Evolutionary conservation across 2,113 vertebrate genomes (phyloP).

Genomic region (Synodontis membranacea): DNA sequence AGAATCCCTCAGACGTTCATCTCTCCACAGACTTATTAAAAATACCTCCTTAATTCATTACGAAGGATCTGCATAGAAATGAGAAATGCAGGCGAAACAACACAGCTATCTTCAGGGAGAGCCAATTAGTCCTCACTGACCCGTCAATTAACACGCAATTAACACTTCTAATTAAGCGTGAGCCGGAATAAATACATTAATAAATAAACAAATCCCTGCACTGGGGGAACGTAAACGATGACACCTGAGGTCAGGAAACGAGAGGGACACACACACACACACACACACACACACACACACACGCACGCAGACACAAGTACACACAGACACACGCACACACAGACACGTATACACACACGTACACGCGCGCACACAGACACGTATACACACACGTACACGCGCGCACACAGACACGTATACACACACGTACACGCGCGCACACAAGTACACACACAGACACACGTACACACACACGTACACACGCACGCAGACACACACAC

Average conservation of each 20-base stretch:
- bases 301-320: too few species aligned
- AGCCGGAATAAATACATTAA: slow-evolving; percentile 13
- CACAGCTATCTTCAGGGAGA: slow-evolving; percentile 18
- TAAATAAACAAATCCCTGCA: slow-evolving; percentile 20
- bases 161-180: slow-evolving; percentile 39
- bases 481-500: slow-evolving; percentile 2
- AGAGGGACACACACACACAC: neutral
- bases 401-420: neutral
- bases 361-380: neutral
- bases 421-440: slow-evolving; percentile 5
- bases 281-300: too few species aligned
- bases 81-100: neutral
- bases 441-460: slow-evolving; percentile 13
- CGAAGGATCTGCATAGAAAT: neutral
- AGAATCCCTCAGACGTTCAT: neutral
- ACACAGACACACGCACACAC: slow-evolving; percentile 4
- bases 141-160: slow-evolving; percentile 44
- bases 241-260: neutral
- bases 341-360: neutral
- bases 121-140: slow-evolving; percentile 43
- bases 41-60: too few species aligned
- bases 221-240: neutral
- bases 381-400: slow-evolving; percentile 10
- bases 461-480: slow-evolving; percentile 2
- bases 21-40: neutral